These are phyloP conservation scores for Drosophila peninsularis DNA, from an alignment of 2,888 invertebrate genomes.

Conservation along the genomic window DNA sequence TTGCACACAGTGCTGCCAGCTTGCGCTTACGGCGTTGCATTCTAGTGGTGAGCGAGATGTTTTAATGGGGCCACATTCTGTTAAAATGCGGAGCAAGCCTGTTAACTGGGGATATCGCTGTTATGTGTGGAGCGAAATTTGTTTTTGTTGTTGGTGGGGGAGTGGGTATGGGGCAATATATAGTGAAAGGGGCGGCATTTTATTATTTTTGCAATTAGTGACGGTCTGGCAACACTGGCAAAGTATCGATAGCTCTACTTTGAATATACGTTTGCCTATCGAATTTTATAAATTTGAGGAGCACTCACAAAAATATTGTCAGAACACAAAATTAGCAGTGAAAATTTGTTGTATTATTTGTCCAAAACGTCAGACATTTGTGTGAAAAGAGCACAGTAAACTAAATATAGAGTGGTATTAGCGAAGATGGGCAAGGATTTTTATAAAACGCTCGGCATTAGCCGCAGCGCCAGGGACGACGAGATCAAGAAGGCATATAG, in stretches of 20 bases:
- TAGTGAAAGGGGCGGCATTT: neutral
- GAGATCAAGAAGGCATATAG: constrained; percentile 99
- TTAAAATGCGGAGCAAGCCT: constrained; percentile 26
- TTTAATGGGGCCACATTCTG: constrained; percentile 21
- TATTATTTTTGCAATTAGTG: neutral
- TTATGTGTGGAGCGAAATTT: constrained; percentile 20
- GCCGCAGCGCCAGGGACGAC: constrained; percentile 94
- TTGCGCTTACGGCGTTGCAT: constrained; percentile 62
- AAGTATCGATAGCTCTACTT: neutral
- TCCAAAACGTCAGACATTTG: constrained; percentile 2
- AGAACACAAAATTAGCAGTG: neutral
- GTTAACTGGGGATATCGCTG: constrained; percentile 15
- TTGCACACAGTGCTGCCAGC: constrained; percentile 76
- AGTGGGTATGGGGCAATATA: neutral
- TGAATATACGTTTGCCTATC: neutral
- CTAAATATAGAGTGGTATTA: neutral
- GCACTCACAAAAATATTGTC: neutral
- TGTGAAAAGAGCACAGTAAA: constrained; percentile 5
- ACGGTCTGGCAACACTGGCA: neutral
- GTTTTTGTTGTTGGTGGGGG: neutral
- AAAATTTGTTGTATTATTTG: neutral
- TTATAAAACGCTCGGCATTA: constrained; percentile 95
- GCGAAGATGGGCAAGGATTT: constrained; percentile 97
- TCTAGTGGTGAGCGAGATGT: constrained; percentile 51
- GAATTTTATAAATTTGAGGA: neutral